Evolutionary conservation across 2,888 invertebrate species (phyloP).

Genomic region (Aspidiotus destructor): DNA sequence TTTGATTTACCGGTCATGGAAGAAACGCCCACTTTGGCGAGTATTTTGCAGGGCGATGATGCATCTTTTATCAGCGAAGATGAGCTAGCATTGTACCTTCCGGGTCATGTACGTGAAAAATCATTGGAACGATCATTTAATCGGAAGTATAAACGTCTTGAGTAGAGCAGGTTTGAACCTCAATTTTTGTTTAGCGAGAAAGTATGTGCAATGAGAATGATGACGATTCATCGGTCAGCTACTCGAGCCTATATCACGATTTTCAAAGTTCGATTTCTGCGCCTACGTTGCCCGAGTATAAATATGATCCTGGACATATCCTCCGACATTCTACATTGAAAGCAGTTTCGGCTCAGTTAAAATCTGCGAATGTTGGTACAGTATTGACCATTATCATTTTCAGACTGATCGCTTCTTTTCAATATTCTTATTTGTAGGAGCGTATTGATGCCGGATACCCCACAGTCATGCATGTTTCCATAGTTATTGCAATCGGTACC

Average conservation of each 20-base stretch:
- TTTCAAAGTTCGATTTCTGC: conserved; percentile 38
- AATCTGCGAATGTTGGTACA: conserved; percentile 66
- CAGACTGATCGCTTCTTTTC: not conserved
- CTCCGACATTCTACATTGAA: conserved; percentile 71
- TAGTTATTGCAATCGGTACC: conserved; percentile 82
- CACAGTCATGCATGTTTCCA: conserved; percentile 69
- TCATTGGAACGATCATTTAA: not conserved
- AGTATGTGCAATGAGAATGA: conserved; percentile 50
- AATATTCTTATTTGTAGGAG: conserved; percentile 51
- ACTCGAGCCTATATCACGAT: conserved; percentile 41
- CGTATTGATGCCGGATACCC: conserved; percentile 80
- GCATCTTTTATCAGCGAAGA: conserved; percentile 38
- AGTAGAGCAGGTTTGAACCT: not conserved
- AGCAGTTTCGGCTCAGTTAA: conserved; percentile 78
- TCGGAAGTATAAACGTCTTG: not conserved
- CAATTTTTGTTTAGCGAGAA: conserved; percentile 18
- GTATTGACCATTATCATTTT: not conserved
- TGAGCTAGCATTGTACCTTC: conserved; percentile 36
- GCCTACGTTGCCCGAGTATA: conserved; percentile 12
- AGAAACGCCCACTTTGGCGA: conserved; percentile 66
- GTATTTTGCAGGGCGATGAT: conserved; percentile 61
- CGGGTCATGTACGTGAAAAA: conserved; percentile 33
- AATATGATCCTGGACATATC: conserved; percentile 48
- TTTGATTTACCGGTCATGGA: conserved; percentile 69
- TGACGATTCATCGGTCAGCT: conserved; percentile 48